A percentile compares a stretch with the other conserved stretches of the same genome.
These are phyloP conservation scores for Heliconius sara DNA, from an alignment of 2,888 invertebrate species.

Conservation along the genomic window DNA sequence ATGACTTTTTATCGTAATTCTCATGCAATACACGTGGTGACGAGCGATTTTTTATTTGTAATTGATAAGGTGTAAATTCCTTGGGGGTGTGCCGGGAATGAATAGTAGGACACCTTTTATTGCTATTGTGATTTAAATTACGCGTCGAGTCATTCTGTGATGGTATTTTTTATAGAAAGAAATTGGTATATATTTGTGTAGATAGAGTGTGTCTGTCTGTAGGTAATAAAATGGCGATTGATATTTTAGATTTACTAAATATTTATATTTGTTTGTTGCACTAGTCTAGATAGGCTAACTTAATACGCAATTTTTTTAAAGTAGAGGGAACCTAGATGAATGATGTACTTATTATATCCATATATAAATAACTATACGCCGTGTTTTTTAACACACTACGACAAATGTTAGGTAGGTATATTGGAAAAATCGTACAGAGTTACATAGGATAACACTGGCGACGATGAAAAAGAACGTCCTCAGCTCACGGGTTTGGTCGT, in stretches of 20 bases:
- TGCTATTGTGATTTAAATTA: slow-evolving; percentile 37
- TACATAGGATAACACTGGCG: too few relatives aligned
- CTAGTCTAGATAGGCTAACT: too few relatives aligned
- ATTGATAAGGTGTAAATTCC: slow-evolving; percentile 78
- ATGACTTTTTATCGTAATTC: slow-evolving; percentile 69
- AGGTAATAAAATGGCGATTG: neutral
- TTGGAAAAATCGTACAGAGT: too few relatives aligned
- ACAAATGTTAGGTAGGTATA: too few relatives aligned
- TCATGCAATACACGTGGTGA: slow-evolving; percentile 73
- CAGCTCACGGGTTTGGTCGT: too few relatives aligned
- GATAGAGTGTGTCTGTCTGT: neutral
- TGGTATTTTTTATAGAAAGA: neutral
- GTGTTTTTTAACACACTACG: too few relatives aligned
- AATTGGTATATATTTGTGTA: neutral
- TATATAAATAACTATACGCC: too few relatives aligned
- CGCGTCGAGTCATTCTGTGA: slow-evolving; percentile 3
- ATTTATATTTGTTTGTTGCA: too few relatives aligned
- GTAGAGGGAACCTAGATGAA: too few relatives aligned
- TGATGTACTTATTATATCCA: too few relatives aligned
- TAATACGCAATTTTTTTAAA: too few relatives aligned
- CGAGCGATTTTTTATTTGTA: slow-evolving; percentile 76
- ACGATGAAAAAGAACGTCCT: too few relatives aligned
- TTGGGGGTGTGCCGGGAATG: slow-evolving; percentile 70
- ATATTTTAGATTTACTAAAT: neutral
- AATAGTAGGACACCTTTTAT: slow-evolving; percentile 40